Base-by-base conservation (phyloP, 2,888 invertebrate species). In the Elmis aenea region DNA sequence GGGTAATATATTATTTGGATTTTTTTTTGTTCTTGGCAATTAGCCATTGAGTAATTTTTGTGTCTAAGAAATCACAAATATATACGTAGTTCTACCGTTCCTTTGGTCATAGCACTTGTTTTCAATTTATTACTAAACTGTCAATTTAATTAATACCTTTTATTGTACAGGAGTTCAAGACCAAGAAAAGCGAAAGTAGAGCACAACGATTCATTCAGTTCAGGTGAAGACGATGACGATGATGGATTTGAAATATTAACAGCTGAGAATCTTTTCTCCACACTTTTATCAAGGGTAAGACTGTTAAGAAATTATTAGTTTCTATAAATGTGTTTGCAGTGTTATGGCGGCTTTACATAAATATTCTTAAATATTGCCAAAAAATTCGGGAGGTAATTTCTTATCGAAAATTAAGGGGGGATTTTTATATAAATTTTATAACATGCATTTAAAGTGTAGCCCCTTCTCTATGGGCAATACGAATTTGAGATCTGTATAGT, bases 221-320 rank as follows among this genome's bases (percentile, higher is more conserved):
- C 91, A 26, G 83, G 91, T 42, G 83, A 91, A 67, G 90, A 88
- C 62, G 83, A 90, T 55, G 83, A 90, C 55, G 89, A 89, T 58
- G 92, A 92, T 59, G 89, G 88, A 50, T 92, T 92, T 72, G 91
- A 92, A 63, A 80, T 90, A 54, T 77, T 92, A 52, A 91, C 91
- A 2, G 90, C 91, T 0, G 92, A 92, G 70, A 89, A 89, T 64
- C 73, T 92, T 32, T 92, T 92, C 70, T 89, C 90, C 8, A 89
- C 89, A 8, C 71, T 91, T 31, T 67, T 91, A 48, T 86, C 89
- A 51, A 74, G 90, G 68, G 90, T 90, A 67, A 59, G 70, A 59
- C 20, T n/a, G 14, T 13, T 13, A 21, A 26, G 20, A 20, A 18
- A 23, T 14, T 11, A 10, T 25, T 6, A 26, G 26, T 25, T 35